Base-by-base conservation (phyloP, 1,140 invertebrate genomes). In the Platorchestia sp. region DNA sequence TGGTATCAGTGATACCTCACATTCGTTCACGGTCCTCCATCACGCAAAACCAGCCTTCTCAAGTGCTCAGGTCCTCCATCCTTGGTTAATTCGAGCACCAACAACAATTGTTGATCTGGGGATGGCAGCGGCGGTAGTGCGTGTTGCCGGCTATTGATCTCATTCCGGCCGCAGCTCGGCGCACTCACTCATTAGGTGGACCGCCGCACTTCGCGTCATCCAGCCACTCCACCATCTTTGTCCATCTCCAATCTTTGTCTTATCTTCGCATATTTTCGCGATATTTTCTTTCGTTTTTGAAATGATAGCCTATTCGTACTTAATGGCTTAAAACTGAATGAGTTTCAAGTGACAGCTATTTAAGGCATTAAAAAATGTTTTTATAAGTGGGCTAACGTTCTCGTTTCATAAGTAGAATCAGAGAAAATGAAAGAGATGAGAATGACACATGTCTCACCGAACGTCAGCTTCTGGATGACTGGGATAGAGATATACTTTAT, bases 51-150 rank as follows among this genome's bases (percentile, higher is more conserved):
- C 14, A 75, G 59, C 27, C n/a, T 75, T 36, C 59, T 22, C 27
- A 36, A 75, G 59, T 75, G 1, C 59, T 75, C 7, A 22, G 1
- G 27, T 75, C 59, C 27, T 75, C 59, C 59, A 27, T 75, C 59
- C 59, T 75, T 75, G 59, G 59, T 75, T 75, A 75, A 75, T 75
- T 75, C 59, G 27, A 75, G 59, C 59, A 51, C 47, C 47, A 75
- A 75, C 59, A 75, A 75, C 59, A 75, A 75, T 90, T 90, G 87
- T 90, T 90, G 87, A 43, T 90, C 41, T 90, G 87, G 87, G 41
- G 87, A 43, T 90, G 87, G 87, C 41, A 90, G 87, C 44, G 87
- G 87, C 27, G 41, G 87, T 16, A 44, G 87, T 90, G 87, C 87
- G 87, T 90, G 87, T 90, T 43, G 41, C 44, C 87, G 36, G 22